A percentile compares a stretch with the other conserved stretches of the same genome.
Evolutionary conservation across 2,888 invertebrate genomes (phyloP).

Genomic region (Erebia aethiops): DNA sequence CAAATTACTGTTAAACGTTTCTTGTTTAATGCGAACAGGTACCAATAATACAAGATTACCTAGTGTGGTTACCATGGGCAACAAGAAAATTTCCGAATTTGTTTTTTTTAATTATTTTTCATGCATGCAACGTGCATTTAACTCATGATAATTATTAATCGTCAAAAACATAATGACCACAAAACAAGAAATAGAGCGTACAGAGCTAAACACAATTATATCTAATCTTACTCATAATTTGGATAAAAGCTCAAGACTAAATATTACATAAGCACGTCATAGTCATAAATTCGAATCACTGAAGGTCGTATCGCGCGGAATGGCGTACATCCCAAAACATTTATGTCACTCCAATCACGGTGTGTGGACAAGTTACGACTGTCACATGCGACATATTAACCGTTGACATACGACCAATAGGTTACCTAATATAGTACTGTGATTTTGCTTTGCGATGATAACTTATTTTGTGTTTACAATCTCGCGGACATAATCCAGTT

Average conservation of each 20-base stretch:
- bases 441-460: constrained; percentile 14
- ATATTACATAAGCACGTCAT: constrained; percentile 12
- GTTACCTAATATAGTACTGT: constrained; percentile 15
- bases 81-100: too few species aligned
- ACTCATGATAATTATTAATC: too few species aligned
- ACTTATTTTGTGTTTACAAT: neutral
- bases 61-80: too few species aligned
- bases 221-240: constrained; percentile 9
- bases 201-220: neutral
- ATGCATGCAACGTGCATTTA: too few species aligned
- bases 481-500: too few species aligned
- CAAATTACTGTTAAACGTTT: too few species aligned
- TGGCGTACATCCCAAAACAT: constrained; percentile 14
- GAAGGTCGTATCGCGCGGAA: constrained; percentile 7
- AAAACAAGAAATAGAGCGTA: too few species aligned
- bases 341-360: constrained; percentile 33
- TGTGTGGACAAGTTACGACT: constrained; percentile 29
- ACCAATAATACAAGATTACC: too few species aligned
- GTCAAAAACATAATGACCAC: too few species aligned
- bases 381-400: constrained; percentile 33
- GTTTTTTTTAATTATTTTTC: too few species aligned
- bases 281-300: constrained; percentile 15
- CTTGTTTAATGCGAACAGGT: too few species aligned
- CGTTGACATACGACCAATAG: constrained; percentile 21
- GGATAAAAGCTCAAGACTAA: constrained; percentile 9